Percentiles rank a stretch among this genome's conserved stretches.
These are phyloP conservation scores for Mizuhopecten yessoensis DNA, from an alignment of 1,140 invertebrate species.

Conservation along the genomic window DNA sequence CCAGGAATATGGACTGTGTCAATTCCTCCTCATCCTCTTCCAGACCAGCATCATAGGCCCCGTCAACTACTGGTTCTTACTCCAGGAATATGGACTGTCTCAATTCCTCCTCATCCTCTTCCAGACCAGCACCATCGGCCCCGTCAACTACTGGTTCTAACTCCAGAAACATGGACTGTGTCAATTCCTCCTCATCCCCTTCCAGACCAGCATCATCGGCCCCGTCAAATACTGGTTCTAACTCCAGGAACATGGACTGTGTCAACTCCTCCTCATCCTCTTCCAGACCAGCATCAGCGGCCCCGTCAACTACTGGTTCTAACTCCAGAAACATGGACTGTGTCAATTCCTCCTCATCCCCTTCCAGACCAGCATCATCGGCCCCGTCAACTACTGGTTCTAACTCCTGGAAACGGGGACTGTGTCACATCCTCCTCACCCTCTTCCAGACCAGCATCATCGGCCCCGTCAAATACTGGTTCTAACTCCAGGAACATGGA, in stretches of 20 bases:
- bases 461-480: background rate
- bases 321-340: conserved; percentile 74
- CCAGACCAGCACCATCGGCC: conserved; percentile 75
- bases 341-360: conserved; percentile 76
- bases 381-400: conserved; percentile 70
- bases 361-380: conserved; percentile 78
- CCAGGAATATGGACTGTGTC: background rate
- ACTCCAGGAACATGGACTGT: background rate
- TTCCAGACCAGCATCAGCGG: conserved; percentile 75
- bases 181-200: conserved; percentile 76
- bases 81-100: background rate
- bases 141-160: conserved; percentile 69
- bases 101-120: conserved; percentile 75
- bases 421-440: background rate
- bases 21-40: conserved; percentile 77
- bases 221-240: conserved; percentile 71
- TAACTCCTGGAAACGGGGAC: conserved; percentile 37
- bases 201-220: conserved; percentile 78
- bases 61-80: conserved; percentile 70
- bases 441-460: too few species aligned
- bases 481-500: conserved; percentile 73
- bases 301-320: conserved; percentile 65
- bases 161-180: conserved; percentile 71
- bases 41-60: conserved; percentile 77
- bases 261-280: conserved; percentile 74